Conservation (phyloP, 2,113 vertebrate genomes). For the Campylomormyrus numenius region DNA sequence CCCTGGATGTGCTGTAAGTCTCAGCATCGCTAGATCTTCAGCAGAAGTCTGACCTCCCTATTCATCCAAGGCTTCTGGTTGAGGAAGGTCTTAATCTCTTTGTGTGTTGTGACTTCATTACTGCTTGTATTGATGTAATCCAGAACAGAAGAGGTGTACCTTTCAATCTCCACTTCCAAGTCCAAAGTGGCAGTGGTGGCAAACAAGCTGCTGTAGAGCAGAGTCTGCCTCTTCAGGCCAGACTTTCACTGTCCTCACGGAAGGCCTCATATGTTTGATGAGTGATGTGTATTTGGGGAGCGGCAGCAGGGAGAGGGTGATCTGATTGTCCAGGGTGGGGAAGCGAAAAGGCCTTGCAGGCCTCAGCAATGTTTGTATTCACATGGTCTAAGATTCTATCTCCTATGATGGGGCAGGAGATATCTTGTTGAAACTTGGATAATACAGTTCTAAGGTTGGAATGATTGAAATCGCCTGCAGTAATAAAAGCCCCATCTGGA, state of each 20-base stretch:
- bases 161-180: background rate
- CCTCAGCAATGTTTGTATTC: background rate
- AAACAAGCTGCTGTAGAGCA: background rate
- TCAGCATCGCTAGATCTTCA: background rate
- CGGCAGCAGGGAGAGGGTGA: background rate
- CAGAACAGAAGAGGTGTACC: background rate
- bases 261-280: background rate
- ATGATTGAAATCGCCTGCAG: background rate
- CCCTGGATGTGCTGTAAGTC: background rate
- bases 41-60: background rate
- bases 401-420: background rate
- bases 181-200: background rate
- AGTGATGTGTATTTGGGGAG: background rate
- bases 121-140: background rate
- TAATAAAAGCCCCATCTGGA: background rate
- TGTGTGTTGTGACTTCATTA: background rate
- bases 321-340: conserved; percentile 9
- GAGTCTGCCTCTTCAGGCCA: background rate
- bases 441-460: background rate
- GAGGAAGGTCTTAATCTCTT: background rate
- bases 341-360: background rate
- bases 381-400: background rate
- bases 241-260: background rate
- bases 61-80: conserved; percentile 9
- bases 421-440: background rate